A percentile compares a stretch with the other conserved stretches of the same genome.
These are phyloP conservation scores for Bombylius major DNA, from an alignment of 2,888 invertebrate species.

Conservation along the genomic window DNA sequence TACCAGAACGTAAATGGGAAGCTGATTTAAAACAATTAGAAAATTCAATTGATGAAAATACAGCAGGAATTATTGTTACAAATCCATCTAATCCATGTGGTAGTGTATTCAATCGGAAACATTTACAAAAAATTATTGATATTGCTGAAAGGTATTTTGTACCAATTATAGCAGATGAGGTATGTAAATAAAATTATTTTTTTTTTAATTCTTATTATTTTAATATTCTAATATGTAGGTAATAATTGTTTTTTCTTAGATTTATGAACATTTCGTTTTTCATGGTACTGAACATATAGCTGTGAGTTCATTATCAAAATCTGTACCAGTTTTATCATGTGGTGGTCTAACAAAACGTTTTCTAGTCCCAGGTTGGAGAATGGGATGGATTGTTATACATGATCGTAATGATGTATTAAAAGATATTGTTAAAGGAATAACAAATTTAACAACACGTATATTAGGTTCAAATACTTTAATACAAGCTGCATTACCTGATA, in stretches of 20 bases:
- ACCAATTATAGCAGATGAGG: slow-evolving; percentile 94
- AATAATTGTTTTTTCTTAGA: slow-evolving; percentile 39
- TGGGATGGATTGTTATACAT: slow-evolving; percentile 93
- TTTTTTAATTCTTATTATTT: not conserved
- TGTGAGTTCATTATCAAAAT: slow-evolving; percentile 68
- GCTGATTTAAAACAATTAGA: slow-evolving; percentile 80
- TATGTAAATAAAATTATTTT: slow-evolving; percentile 8
- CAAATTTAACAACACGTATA: slow-evolving; percentile 67
- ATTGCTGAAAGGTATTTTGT: slow-evolving; percentile 66
- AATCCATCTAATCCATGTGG: slow-evolving; percentile 99
- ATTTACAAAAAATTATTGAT: slow-evolving; percentile 66
- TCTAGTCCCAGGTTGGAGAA: slow-evolving; percentile 92
- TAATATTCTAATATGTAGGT: not conserved
- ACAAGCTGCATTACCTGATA: slow-evolving; percentile 81
- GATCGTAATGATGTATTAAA: slow-evolving; percentile 46
- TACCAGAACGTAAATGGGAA: slow-evolving; percentile 79
- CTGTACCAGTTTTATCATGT: slow-evolving; percentile 87
- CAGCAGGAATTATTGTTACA: slow-evolving; percentile 83
- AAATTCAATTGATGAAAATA: slow-evolving; percentile 76
- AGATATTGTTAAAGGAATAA: slow-evolving; percentile 35
- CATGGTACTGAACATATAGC: slow-evolving; percentile 67
- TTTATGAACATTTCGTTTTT: slow-evolving; percentile 93
- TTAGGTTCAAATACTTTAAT: slow-evolving; percentile 84
- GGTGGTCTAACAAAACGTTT: slow-evolving; percentile 93
- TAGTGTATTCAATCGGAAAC: slow-evolving; percentile 74